Percentiles rank a stretch among this genome's conserved stretches.
Evolutionary conservation across 2,888 invertebrate species (phyloP).

Genomic region (Isotomurus palustris): DNA sequence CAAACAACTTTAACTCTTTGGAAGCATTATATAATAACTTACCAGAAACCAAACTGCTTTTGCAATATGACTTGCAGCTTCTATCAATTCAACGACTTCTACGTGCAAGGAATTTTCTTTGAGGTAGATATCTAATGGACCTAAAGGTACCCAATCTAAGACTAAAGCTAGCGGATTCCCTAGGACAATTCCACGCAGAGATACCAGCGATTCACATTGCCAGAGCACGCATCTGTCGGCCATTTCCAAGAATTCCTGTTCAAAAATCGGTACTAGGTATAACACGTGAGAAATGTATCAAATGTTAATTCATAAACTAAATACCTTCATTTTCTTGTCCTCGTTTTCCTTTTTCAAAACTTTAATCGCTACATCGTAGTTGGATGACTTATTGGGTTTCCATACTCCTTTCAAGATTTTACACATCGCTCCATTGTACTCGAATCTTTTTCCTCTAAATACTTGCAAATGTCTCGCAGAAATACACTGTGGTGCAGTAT

Average conservation of each 20-base stretch:
- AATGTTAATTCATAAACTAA: not conserved
- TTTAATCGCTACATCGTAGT: constrained; percentile 74
- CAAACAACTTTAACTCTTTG: not conserved
- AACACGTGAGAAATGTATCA: too few relatives aligned
- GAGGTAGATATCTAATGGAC: constrained; percentile 69
- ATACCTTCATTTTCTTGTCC: constrained; percentile 61
- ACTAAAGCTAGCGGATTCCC: constrained; percentile 74
- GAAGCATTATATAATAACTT: constrained; percentile 47
- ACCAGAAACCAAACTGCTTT: constrained; percentile 82
- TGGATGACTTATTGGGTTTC: constrained; percentile 69
- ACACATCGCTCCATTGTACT: constrained; percentile 54
- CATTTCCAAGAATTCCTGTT: constrained; percentile 62
- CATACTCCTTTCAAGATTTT: constrained; percentile 70
- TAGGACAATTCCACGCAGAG: constrained; percentile 65
- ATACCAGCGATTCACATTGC: constrained; percentile 69
- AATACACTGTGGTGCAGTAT: constrained; percentile 60
- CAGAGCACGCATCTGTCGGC: constrained; percentile 74
- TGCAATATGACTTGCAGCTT: constrained; percentile 74
- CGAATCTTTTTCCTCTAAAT: constrained; percentile 58
- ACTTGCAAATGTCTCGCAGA: constrained; percentile 65
- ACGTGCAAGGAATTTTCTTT: constrained; percentile 45
- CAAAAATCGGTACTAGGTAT: too few relatives aligned
- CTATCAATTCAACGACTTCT: constrained; percentile 65
- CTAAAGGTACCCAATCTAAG: constrained; percentile 71
- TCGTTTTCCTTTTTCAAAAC: constrained; percentile 64